Conservation (phyloP, 2,113 vertebrate genomes). For the Drymodes brunneopygia region DNA sequence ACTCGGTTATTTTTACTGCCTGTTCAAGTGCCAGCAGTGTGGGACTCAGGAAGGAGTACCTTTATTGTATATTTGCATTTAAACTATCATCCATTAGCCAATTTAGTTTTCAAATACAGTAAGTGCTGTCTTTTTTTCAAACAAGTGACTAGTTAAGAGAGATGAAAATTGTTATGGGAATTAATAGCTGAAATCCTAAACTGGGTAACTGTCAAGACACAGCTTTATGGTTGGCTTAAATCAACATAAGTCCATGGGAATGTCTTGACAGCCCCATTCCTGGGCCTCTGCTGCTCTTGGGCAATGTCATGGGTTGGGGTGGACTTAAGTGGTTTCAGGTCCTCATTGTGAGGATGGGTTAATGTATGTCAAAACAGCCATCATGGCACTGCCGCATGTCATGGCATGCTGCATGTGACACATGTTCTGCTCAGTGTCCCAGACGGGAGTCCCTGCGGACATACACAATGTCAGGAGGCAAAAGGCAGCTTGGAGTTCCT, state of each 20-base stretch:
- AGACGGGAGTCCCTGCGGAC: background rate
- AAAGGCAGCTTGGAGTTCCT: too few relatives aligned
- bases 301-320: background rate
- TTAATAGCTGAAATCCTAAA: background rate
- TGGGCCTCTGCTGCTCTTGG: background rate
- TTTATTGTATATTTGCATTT: background rate
- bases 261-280: background rate
- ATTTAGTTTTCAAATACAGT: background rate
- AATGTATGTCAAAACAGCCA: background rate
- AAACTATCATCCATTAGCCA: too few relatives aligned
- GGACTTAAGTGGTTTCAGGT: background rate
- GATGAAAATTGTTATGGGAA: background rate
- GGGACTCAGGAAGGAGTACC: background rate
- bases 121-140: background rate
- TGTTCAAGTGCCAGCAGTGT: background rate
- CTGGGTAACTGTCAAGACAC: rapidly evolving
- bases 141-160: background rate
- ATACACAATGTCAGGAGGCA: too few relatives aligned
- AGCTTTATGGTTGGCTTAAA: background rate
- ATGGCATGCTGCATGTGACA: background rate
- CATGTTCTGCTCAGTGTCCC: background rate
- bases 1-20: rapidly evolving
- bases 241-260: rapidly evolving
- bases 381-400: background rate
- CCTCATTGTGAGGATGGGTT: background rate